These are phyloP conservation scores for Heliocidaris erythrogramma DNA, from an alignment of 35 echinoderm and acorn worm species.

Conservation along the genomic window DNA sequence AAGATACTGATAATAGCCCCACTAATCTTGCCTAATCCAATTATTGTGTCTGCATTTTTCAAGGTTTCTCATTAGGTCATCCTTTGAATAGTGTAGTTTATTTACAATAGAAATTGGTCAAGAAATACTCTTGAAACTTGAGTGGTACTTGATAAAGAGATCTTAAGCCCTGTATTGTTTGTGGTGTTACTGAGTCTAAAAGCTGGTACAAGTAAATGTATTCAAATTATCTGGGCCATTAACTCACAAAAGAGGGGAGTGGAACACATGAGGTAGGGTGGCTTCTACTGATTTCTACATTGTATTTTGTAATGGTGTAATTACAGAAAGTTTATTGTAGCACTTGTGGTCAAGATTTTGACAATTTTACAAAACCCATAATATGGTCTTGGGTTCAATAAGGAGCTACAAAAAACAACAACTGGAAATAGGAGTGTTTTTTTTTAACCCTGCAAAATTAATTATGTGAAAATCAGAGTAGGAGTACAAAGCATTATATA, in stretches of 20 bases:
- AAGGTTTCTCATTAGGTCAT: not conserved
- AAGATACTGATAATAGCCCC: not conserved
- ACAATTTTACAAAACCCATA: too few species aligned
- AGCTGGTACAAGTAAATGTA: not conserved
- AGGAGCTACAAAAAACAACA: too few species aligned
- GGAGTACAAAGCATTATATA: too few species aligned
- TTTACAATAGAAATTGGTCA: not conserved
- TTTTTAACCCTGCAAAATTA: too few species aligned
- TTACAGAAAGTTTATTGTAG: too few species aligned
- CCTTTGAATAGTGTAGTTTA: not conserved
- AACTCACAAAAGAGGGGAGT: not conserved
- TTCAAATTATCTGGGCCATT: not conserved
- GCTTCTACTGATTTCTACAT: too few species aligned
- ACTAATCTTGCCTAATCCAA: not conserved
- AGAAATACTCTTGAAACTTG: not conserved
- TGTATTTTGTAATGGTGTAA: too few species aligned
- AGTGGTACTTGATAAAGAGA: too few species aligned
- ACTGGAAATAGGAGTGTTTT: too few species aligned
- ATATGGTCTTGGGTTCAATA: too few species aligned
- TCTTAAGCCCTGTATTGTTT: not conserved
- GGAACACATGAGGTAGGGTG: not conserved
- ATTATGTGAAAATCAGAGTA: too few species aligned
- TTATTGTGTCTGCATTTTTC: not conserved
- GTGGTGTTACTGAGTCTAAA: not conserved
- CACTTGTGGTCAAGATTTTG: too few species aligned